Base-by-base conservation (phyloP, 2,888 invertebrate species). In the Microplitis manilae region DNA sequence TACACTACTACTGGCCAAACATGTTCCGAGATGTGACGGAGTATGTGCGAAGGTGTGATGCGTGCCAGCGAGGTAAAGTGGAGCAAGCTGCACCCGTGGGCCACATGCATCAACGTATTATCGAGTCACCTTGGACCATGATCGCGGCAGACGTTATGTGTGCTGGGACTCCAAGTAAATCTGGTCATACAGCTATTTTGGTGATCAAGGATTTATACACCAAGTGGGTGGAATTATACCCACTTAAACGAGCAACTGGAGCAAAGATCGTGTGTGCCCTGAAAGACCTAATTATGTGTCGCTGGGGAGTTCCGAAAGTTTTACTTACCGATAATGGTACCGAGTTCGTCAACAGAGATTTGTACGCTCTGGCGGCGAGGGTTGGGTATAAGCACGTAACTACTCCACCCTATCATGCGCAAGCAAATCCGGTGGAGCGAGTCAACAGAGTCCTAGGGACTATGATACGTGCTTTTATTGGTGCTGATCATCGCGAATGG, bases 81-180 rank as follows among this genome's bases (percentile, higher is more conserved):
- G 64, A 64, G 7, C 64, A 64, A 5, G 20, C 15, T 69, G 20
- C 9, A 7, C 64, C 82, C 0, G 64, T 74, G 0, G 83, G 83
- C 0, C 39, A 81, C 0, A 82, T 85, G 81, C 76, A 77, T 1
- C 71, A 68, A 6, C 61, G 79, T 0, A 38, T 69, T 0, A 41
- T 81, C 0, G 75, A 79, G 2, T 68, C 68, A 7, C 83, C 82
- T 0, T 83, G 82, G 81, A 41, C 77, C 1, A 77, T 67, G 0
- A 73, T 83, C 1, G 77, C 80, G 0, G 71, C 79, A 0, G 84
- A 84, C 38, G 70, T 84, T 0, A 80, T 83, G 80, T 83, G 83
- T 41, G 41, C 41, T 0, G 77, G 81, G 0, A 83, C 83, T 0
- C 38, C 68, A 0, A 80, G 77, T 6, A 78, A 71, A 6, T 4